Evolutionary conservation across 2,888 invertebrate species (phyloP).

Genomic region (Philopedon plagiatum): DNA sequence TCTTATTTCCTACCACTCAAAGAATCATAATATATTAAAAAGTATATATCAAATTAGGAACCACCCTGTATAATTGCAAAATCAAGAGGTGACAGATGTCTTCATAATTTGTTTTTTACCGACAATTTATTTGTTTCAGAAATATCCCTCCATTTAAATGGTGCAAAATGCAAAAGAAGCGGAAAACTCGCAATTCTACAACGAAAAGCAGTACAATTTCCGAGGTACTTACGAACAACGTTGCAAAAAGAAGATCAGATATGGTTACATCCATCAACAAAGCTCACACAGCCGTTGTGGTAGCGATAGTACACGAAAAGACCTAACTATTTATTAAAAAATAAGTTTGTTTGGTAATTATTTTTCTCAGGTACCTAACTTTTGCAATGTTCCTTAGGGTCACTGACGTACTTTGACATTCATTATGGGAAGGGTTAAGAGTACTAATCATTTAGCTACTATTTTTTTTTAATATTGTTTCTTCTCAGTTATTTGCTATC

Average conservation of each 20-base stretch:
- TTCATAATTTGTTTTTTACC: not conserved
- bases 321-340: slow-evolving; percentile 29
- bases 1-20: no score
- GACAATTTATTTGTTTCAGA: slow-evolving; percentile 52
- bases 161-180: slow-evolving; percentile 58
- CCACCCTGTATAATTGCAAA: no score
- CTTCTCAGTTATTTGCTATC: no score
- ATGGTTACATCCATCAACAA: slow-evolving; percentile 51
- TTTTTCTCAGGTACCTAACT: not conserved
- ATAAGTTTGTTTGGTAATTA: not conserved
- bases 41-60: no score
- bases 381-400: not conserved
- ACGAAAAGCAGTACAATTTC: slow-evolving; percentile 70
- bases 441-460: no score
- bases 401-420: no score
- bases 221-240: slow-evolving; percentile 60
- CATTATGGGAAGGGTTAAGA: no score
- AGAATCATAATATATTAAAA: no score
- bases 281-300: slow-evolving; percentile 53
- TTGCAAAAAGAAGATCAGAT: slow-evolving; percentile 45
- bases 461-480: no score
- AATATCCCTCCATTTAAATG: slow-evolving; percentile 62
- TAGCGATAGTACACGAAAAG: slow-evolving; percentile 46
- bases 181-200: slow-evolving; percentile 60
- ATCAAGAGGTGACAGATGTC: no score